phyloP scores from a whole-genome alignment of 2,113 vertebrate species.

The Brienomyrus longianalis region DNA sequence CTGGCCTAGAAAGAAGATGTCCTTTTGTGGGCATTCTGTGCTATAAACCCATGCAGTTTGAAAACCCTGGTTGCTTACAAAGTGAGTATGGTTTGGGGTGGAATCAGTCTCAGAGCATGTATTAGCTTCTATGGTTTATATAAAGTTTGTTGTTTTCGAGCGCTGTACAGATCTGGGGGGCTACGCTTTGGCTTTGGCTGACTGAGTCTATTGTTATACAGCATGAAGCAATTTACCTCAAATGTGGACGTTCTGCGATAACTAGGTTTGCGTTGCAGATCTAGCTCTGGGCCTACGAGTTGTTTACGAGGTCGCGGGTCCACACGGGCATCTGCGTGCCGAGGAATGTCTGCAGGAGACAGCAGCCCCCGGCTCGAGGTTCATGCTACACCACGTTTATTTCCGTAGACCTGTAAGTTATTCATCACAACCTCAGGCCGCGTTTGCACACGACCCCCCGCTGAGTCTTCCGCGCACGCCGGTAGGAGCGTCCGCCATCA shows the following conservation, averaged over 20 bases:
- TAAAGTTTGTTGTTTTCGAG: conserved; percentile 41
- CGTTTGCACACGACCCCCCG: no score
- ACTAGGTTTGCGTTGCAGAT: conserved; percentile 18
- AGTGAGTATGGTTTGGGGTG: not conserved
- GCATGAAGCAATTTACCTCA: conserved; percentile 21
- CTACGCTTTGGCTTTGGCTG: conserved; percentile 36
- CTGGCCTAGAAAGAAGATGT: not conserved
- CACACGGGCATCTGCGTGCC: not conserved
- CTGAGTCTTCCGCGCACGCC: not conserved
- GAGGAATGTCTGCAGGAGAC: not conserved
- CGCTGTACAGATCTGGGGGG: conserved; percentile 38
- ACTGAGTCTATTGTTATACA: conserved; percentile 14
- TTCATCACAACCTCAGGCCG: not conserved
- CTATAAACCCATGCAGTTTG: not conserved
- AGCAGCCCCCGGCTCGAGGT: not conserved
- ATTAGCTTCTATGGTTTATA: not conserved
- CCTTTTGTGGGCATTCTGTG: not conserved
- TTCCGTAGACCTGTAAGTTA: conserved; percentile 18
- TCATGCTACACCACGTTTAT: not conserved
- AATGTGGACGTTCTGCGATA: conserved; percentile 15
- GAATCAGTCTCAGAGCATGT: not conserved
- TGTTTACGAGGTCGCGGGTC: conserved; percentile 6
- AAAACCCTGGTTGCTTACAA: not conserved
- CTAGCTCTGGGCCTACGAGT: not conserved
- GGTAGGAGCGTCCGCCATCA: not conserved